Percentiles rank a stretch among this genome's conserved stretches.
phyloP scores from a whole-genome alignment of 92 coral and sea anemone genomes.

The Epizoanthus fatuus region DNA sequence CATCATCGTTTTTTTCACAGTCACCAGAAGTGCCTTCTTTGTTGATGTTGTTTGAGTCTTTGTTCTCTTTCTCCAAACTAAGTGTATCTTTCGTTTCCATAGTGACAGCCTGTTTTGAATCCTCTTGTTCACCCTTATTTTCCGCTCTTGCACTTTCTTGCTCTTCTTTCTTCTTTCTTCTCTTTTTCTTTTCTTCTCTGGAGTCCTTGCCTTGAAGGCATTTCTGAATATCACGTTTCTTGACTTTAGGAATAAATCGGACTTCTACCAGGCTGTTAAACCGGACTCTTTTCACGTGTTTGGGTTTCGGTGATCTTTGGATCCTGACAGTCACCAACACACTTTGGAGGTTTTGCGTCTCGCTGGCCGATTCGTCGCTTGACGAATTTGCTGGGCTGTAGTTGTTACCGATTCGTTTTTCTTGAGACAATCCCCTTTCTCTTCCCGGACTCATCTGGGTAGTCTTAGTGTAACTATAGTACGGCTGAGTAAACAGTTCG shows the following conservation, averaged over 20 bases:
- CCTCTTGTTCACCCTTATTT: conserved; percentile 8
- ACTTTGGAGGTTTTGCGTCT: conserved; percentile 56
- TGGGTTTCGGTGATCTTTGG: conserved; percentile 55
- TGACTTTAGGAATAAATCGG: conserved; percentile 67
- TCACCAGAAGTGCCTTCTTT: neutral
- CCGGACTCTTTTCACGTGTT: conserved; percentile 63
- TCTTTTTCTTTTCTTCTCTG: conserved; percentile 33
- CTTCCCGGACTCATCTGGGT: conserved; percentile 12
- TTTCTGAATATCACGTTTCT: conserved; percentile 24
- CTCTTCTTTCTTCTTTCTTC: conserved; percentile 4
- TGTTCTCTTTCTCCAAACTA: conserved; percentile 25
- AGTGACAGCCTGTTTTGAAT: conserved; percentile 6
- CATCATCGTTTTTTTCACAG: conserved; percentile 16
- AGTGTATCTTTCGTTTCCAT: conserved; percentile 9
- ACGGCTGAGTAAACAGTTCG: neutral
- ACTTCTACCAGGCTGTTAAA: conserved; percentile 82
- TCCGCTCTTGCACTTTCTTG: neutral
- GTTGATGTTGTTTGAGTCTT: conserved; percentile 1
- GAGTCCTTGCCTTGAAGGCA: conserved; percentile 2
- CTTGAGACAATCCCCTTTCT: neutral
- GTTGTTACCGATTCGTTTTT: neutral
- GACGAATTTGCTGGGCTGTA: conserved; percentile 21
- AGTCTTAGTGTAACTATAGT: too few species aligned
- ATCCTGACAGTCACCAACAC: conserved; percentile 70
- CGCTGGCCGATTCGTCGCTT: conserved; percentile 44